Evolutionary conservation across 2,888 invertebrate genomes (phyloP), one percentile per base, ranked within the genome.

Genomic region (Hydrotaea diabolus): DNA sequence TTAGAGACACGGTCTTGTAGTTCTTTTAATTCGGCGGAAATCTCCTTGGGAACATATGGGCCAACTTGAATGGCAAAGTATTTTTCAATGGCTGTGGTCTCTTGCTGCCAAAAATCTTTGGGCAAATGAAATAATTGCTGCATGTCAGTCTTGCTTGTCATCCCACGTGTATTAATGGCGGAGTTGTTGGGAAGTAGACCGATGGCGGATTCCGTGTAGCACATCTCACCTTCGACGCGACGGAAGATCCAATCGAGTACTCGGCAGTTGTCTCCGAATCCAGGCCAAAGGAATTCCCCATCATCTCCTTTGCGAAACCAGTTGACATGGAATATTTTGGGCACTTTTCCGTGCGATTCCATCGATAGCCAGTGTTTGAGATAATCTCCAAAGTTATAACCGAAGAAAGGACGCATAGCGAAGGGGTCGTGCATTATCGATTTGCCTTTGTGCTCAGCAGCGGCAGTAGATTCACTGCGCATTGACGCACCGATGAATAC

Each of bases 381-480:
- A 92, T 99, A 99, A 88, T 98, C 95, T 1, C 99, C 99, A 91
- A 99, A 98, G 93, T 99, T 99, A 94, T 99, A 99, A 0, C 99
- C 99, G 92, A 99, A 98, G 95, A 99, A 99, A 2, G 99, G 99
- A 53, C 99, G 94, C 99, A 99, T 99, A 0, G 99, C 99, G 93
- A 99, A 99, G 2, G 99, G 99, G 93, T 99, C 99, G 93, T 99
- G 97, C 98, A 99, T 98, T 15, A 99, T 96, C 0, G 95, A 94
- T 93, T 97, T 97, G 46, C 95, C 96, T 94, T 96, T 96, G 91
- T 97, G 95, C 93, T 99, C 99, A n/a, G 99, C 99, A 5, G 99
- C 99, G 17, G 99, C 99, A 0, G 99, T 99, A 0, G 99, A 95
- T 92, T 99, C 99, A 76, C 98, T 98, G 86, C 98, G 94, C 97